Evolutionary conservation across 2,888 invertebrate genomes (phyloP).

Genomic region (Andrena fulva): DNA sequence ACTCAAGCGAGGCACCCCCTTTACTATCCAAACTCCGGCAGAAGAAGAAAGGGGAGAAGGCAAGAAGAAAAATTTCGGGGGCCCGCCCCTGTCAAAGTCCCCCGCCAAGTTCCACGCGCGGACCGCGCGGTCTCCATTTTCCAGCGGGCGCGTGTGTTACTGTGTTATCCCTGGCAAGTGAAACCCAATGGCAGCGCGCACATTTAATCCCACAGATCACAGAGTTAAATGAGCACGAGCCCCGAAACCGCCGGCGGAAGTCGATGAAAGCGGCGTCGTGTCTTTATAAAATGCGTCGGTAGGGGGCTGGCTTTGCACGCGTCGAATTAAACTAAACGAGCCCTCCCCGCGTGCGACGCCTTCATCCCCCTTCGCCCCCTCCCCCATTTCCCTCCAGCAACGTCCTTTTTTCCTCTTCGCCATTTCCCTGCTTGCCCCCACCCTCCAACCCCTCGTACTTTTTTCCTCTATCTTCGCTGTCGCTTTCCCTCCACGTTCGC

Average conservation of each 20-base stretch:
- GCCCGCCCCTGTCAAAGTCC: no score
- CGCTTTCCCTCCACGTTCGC: conserved; percentile 14
- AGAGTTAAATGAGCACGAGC: conserved; percentile 42
- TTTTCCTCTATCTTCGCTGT: conserved; percentile 5
- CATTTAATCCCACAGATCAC: conserved; percentile 40
- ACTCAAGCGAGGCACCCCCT: no score
- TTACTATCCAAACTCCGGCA: no score
- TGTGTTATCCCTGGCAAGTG: background rate
- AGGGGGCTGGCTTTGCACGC: conserved; percentile 31
- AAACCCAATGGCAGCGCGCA: conserved; percentile 12
- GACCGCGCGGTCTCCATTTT: conserved; percentile 20
- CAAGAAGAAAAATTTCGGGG: no score
- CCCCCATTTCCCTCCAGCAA: background rate
- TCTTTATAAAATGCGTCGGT: conserved; percentile 38
- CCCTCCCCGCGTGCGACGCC: conserved; percentile 1
- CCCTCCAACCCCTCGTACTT: background rate
- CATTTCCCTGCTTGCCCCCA: background rate
- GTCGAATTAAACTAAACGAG: conserved; percentile 60
- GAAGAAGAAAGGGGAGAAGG: no score
- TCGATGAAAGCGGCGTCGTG: conserved; percentile 53
- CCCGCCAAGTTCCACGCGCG: background rate
- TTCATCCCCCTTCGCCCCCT: background rate
- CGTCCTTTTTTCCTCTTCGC: background rate
- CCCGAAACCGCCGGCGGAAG: conserved; percentile 26
- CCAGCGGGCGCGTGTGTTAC: background rate